Conservation (phyloP, 2,888 invertebrate species). For the Ophion obscuratus region DNA sequence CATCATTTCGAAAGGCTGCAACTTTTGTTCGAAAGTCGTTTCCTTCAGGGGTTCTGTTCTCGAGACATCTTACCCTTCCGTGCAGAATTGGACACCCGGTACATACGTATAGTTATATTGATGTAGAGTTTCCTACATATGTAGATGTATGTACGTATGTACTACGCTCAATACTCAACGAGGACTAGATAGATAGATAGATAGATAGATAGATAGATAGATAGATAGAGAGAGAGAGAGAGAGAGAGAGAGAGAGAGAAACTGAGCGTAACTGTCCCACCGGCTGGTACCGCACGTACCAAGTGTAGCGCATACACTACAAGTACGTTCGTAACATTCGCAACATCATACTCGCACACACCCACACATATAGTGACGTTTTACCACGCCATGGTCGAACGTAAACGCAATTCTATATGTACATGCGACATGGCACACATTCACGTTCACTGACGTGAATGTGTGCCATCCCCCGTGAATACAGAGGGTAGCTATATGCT, state of each 20-base stretch:
- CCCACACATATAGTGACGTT: conserved; percentile 9
- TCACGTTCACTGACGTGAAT: background rate
- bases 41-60: no score
- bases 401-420: conserved; percentile 1
- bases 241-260: conserved; percentile 32
- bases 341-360: conserved; percentile 40
- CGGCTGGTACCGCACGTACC: conserved; percentile 70
- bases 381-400: background rate
- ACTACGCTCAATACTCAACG: conserved; percentile 72
- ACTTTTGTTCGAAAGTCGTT: no score
- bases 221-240: conserved; percentile 37
- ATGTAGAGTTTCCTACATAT: background rate
- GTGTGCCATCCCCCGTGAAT: no score
- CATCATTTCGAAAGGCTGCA: no score
- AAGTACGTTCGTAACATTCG: conserved; percentile 53
- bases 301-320: conserved; percentile 56
- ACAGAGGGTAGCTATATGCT: no score
- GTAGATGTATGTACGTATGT: conserved; percentile 27
- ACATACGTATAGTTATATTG: background rate
- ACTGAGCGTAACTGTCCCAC: conserved; percentile 60
- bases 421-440: conserved; percentile 31
- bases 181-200: conserved; percentile 47
- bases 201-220: conserved; percentile 34
- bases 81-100: no score
- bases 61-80: no score